A percentile compares a stretch with the other conserved stretches of the same genome.
These are phyloP conservation scores for Napeogenes inachia DNA, from an alignment of 2,888 invertebrate species.

Conservation along the genomic window DNA sequence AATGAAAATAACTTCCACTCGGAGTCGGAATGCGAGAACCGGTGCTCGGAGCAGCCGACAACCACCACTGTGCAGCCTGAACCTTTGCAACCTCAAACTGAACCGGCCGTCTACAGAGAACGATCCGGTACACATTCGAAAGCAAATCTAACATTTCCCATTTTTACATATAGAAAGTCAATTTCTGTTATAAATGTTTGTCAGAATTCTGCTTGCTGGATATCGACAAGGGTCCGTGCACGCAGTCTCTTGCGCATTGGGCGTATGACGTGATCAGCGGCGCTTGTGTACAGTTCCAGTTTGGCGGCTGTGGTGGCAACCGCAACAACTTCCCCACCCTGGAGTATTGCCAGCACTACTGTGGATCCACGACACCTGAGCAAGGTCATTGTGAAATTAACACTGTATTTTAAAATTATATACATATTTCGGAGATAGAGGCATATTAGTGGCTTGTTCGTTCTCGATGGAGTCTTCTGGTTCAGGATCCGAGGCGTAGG, in stretches of 20 bases:
- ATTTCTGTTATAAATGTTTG: constrained; percentile 5
- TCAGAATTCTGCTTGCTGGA: constrained; percentile 83
- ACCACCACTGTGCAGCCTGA: constrained; percentile 40
- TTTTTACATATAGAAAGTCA: neutral
- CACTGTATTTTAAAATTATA: neutral
- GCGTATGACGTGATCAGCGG: constrained; percentile 84
- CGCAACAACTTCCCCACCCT: constrained; percentile 84
- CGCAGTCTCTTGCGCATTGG: constrained; percentile 77
- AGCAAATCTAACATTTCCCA: too few relatives aligned
- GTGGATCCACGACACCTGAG: constrained; percentile 69
- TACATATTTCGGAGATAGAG: too few relatives aligned
- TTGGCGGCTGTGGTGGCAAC: constrained; percentile 90
- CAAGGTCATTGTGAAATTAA: neutral
- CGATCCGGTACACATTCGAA: neutral
- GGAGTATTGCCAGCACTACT: constrained; percentile 83
- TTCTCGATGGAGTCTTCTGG: too few relatives aligned
- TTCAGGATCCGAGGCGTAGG: too few relatives aligned
- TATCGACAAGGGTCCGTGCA: constrained; percentile 83
- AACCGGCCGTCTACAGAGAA: neutral
- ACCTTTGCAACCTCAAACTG: constrained; percentile 25
- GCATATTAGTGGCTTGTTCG: too few relatives aligned
- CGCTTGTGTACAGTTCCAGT: constrained; percentile 86
- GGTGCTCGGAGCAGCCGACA: constrained; percentile 73
- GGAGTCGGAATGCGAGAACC: constrained; percentile 79
- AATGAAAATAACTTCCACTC: constrained; percentile 90